These are phyloP conservation scores for Heliconius hermathena DNA, from an alignment of 1,140 invertebrate species.

Conservation along the genomic window DNA sequence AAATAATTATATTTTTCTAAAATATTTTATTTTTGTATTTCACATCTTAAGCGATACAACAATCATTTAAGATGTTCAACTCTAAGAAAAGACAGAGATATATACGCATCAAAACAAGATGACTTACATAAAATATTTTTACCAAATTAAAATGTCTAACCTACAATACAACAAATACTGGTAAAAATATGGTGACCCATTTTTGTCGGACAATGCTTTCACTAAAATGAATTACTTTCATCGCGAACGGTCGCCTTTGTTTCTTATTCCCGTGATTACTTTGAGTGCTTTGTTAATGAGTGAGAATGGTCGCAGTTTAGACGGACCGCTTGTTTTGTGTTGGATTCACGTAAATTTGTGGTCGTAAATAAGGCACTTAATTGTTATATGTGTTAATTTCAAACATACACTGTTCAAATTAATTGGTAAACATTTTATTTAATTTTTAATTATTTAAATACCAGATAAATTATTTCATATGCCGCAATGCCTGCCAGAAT, in stretches of 20 bases:
- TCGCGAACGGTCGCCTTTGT: slow-evolving; percentile 28
- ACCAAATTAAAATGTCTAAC: slow-evolving; percentile 24
- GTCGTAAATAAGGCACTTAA: background rate
- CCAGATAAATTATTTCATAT: no score
- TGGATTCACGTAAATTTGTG: background rate
- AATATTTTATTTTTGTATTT: no score
- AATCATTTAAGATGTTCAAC: background rate
- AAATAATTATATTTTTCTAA: no score
- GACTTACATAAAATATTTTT: slow-evolving; percentile 29
- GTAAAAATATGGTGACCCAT: slow-evolving; percentile 34
- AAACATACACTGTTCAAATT: background rate
- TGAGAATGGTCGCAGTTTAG: slow-evolving; percentile 19
- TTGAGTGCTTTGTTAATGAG: slow-evolving; percentile 31
- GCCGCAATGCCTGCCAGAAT: no score
- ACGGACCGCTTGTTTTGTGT: slow-evolving; percentile 8
- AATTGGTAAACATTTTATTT: background rate
- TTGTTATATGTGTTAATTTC: background rate
- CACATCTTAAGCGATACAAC: background rate
- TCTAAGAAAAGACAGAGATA: background rate
- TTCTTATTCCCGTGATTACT: slow-evolving; percentile 27
- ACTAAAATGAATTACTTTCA: slow-evolving; percentile 38
- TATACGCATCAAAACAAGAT: background rate
- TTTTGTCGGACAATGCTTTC: slow-evolving; percentile 33
- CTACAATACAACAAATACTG: slow-evolving; percentile 29
- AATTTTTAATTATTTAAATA: no score